Evolutionary conservation across 2,797 vertebrate species (phyloP), one percentile per base, ranked within the genome.

Genomic region (Platyrinchus mystaceus): DNA sequence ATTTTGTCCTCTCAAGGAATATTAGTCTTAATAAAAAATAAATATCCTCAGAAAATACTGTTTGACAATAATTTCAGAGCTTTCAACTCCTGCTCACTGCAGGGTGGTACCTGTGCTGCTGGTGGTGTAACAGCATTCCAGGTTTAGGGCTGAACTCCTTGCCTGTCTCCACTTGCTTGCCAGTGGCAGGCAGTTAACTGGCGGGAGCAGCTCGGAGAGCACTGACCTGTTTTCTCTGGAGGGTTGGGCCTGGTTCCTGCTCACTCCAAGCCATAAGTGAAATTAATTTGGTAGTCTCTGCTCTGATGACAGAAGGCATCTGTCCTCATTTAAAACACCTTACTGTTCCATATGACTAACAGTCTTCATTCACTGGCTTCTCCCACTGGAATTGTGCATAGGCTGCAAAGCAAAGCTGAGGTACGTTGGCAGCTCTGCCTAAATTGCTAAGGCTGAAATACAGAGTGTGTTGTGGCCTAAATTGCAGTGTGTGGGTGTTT

Each of bases 291-390:
- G 41, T 86, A 64, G 55, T 59, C 37, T 89, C 56, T 86, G 52
- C 91, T 93, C 75, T 27, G 67, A 62, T 6, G 30, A 66, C 53
- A 84, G 79, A 90, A 94, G 63, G 46, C 89, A 89, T 93, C 75
- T 96, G 67, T 92, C 89, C 88, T 91, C 64, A 81, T 95, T 91
- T 94, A 74, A 79, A 88, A 50, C 63, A 59, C 88, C 73, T 78
- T 82, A 43, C 58, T 83, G 4, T 84, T 87, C 80, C 46, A 22
- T 53, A 34, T 86, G 87, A 94, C 66, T 95, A 91, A 75, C 78
- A 59, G 63, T 53, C 60, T 62, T 96, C 49, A 20, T 89, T 95
- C 46, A 36, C 56, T 77, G n/a, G 41, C 11, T 69, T 55, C 70
- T 80, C 82, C 85, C 60, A 9, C 53, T 70, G 74, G 88, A 69